Conservation (phyloP, 2,797 vertebrate genomes). For the Podargus strigoides region DNA sequence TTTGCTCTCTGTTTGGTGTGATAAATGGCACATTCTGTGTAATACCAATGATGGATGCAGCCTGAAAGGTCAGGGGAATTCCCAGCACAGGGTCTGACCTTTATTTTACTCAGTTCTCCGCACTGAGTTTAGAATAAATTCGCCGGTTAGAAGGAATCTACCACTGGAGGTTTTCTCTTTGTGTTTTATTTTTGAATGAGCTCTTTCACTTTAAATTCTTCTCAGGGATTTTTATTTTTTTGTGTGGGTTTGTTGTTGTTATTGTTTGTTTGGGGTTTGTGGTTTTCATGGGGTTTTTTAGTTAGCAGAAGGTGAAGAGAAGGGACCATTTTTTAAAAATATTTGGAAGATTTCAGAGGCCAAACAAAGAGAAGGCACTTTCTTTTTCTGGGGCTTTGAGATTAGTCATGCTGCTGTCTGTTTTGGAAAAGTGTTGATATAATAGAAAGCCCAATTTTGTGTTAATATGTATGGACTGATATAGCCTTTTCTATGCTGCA, state of each 20-base stretch:
- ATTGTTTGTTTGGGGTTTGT: not conserved
- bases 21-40: constrained; percentile 70
- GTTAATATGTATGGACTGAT: constrained; percentile 46
- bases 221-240: not conserved
- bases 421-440: constrained; percentile 38
- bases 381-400: constrained; percentile 34
- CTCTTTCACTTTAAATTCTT: constrained; percentile 40
- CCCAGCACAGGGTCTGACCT: constrained; percentile 91
- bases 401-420: constrained; percentile 59
- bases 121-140: constrained; percentile 68
- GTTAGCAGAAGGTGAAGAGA: not conserved
- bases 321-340: not conserved
- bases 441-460: constrained; percentile 52
- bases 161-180: constrained; percentile 43
- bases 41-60: constrained; percentile 74
- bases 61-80: constrained; percentile 90
- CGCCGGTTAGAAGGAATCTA: constrained; percentile 28
- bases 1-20: constrained; percentile 63
- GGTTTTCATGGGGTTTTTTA: not conserved
- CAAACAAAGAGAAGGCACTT: constrained; percentile 14
- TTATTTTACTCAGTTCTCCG: constrained; percentile 84
- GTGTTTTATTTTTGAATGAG: constrained; percentile 51
- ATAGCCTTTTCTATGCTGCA: not conserved
- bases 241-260: not conserved
- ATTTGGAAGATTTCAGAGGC: constrained; percentile 35